phyloP scores from a whole-genome alignment of 2,113 vertebrate genomes.

The Sorex fumeus region DNA sequence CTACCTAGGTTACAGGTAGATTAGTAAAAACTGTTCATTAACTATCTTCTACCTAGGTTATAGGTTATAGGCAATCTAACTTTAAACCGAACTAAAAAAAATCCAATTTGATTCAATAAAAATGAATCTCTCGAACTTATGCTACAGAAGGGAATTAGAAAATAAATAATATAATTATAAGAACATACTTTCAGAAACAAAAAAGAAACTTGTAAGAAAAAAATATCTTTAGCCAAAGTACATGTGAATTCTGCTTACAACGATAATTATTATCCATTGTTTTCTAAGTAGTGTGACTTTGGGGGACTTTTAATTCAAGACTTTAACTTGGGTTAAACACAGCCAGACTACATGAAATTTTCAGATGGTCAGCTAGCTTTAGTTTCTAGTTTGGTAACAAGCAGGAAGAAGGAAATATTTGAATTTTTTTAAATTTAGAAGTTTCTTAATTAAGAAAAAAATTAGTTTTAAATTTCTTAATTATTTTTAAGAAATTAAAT shows the following conservation, averaged over 20 bases:
- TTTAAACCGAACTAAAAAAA: conserved; percentile 63
- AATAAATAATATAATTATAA: conserved; percentile 52
- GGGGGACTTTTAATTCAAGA: conserved; percentile 61
- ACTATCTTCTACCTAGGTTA: not conserved
- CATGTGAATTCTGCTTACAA: conserved; percentile 4
- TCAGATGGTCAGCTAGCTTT: conserved; percentile 44
- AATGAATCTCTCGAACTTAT: conserved; percentile 55
- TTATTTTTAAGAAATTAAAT: conserved; percentile 13
- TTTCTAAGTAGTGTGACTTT: conserved; percentile 45
- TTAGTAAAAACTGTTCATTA: too few relatives aligned
- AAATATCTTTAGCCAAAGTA: conserved; percentile 41
- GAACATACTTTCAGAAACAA: conserved; percentile 37
- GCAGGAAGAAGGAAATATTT: conserved; percentile 60
- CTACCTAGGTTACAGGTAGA: not conserved
- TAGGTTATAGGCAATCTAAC: not conserved
- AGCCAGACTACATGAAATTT: conserved; percentile 58
- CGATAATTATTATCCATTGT: conserved; percentile 28
- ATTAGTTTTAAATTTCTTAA: not conserved
- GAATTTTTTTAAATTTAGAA: conserved; percentile 46
- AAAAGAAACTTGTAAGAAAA: conserved; percentile 35
- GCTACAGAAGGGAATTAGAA: conserved; percentile 26
- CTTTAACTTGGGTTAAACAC: conserved; percentile 58
- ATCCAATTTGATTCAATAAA: conserved; percentile 47
- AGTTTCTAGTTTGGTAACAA: conserved; percentile 62
- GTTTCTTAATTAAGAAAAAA: conserved; percentile 4